Conservation (phyloP, 2,113 vertebrate species). For the Colistium nudipinnis region DNA sequence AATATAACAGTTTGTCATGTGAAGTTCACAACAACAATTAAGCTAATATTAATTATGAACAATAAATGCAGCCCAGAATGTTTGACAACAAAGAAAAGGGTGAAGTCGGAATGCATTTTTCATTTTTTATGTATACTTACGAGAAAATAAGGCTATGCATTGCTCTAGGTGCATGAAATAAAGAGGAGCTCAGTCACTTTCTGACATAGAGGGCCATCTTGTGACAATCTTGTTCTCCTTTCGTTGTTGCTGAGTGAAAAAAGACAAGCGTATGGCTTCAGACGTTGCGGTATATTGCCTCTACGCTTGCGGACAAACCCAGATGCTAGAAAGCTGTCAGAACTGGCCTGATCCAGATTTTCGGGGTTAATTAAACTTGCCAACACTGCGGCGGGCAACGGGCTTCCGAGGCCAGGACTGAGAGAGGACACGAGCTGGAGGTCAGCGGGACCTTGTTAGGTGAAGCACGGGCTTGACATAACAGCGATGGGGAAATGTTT, state of each 20-base stretch:
- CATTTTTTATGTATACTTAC: too few species aligned
- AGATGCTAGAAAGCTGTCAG: constrained; percentile 69
- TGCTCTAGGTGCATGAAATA: too few species aligned
- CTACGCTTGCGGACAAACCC: constrained; percentile 60
- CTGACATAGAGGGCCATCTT: constrained; percentile 15
- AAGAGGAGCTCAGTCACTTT: neutral
- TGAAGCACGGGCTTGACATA: constrained; percentile 67
- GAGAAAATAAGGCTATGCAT: too few species aligned
- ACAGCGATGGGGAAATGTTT: constrained; percentile 66
- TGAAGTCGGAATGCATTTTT: too few species aligned
- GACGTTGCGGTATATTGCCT: constrained; percentile 37
- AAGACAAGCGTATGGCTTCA: constrained; percentile 38
- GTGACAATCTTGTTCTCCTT: constrained; percentile 29
- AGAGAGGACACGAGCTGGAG: constrained; percentile 68
- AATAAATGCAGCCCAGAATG: too few species aligned
- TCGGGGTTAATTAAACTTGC: constrained; percentile 81
- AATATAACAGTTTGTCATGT: too few species aligned
- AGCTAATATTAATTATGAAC: too few species aligned
- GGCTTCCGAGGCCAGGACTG: constrained; percentile 58
- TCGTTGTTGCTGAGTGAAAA: constrained; percentile 19
- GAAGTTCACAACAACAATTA: too few species aligned
- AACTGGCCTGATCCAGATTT: constrained; percentile 57
- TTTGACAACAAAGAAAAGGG: too few species aligned
- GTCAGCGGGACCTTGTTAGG: constrained; percentile 76
- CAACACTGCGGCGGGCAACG: constrained; percentile 60